Evolutionary conservation across 2,113 vertebrate genomes (phyloP), one percentile per base, ranked within the genome.

Genomic region (Eudyptes chrysolophus): DNA sequence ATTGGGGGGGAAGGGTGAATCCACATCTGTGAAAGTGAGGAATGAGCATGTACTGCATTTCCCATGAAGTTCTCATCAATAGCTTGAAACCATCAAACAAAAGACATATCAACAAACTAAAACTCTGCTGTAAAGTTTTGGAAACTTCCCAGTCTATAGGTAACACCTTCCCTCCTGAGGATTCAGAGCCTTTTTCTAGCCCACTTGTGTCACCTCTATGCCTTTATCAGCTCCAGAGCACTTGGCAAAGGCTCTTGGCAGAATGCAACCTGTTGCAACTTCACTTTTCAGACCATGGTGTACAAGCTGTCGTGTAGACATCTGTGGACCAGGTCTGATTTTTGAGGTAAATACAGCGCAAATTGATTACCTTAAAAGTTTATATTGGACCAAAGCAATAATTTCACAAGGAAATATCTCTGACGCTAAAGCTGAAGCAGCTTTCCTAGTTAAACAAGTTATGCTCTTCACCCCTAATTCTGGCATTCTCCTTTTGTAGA

Each of bases 301-400:
- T 40, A 29, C 54, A 55, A 95, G 75, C 81, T 94, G 85, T 80
- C 70, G 3, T 9, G 10, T 20, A 84, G 92, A 21, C 46, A 83
- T 16, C 79, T 68, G 66, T 38, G 60, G 83, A 32, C 48, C 69
- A 44, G 87, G 74, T 94, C 91, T 96, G 89, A 89, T 44, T 66
- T 72, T n/a, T 92, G 92, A 90, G 71, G 81, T 93, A 85, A 93
- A 84, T 34, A 69, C 74, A 86, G 32, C 30, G 76, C 71, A 85
- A 84, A 92, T 76, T 92, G 60, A 30, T 87, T 85, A 26, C 64
- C 87, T 93, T 51, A 15, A 48, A 95, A 92, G 81, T 69, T 76
- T 91, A 10, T 94, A 79, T 96, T 87, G 89, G 92, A 94, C 95
- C 92, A 96, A 94, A 97, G 95, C 95, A 97, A 91, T 77, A 96